Evolutionary conservation across 2,113 vertebrate species (phyloP).

Genomic region (Phalacrocorax brasilianus): DNA sequence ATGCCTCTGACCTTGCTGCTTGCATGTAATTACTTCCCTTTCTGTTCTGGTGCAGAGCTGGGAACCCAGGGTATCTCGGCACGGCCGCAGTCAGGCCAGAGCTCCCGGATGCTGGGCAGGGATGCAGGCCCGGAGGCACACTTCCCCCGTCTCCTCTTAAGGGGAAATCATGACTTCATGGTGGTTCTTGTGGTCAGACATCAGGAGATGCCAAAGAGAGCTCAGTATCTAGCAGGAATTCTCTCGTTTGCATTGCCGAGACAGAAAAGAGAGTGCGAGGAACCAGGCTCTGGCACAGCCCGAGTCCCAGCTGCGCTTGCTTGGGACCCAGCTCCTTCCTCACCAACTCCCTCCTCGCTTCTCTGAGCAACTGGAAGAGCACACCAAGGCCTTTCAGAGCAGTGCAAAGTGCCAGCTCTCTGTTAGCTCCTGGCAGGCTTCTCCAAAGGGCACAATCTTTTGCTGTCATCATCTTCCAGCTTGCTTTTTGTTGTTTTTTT

Average conservation of each 20-base stretch:
- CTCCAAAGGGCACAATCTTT: neutral
- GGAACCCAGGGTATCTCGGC: accelerated
- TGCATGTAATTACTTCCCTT: neutral
- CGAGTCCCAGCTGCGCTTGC: neutral
- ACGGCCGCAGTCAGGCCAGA: accelerated
- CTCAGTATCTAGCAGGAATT: neutral
- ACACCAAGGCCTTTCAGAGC: neutral
- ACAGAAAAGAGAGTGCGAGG: neutral
- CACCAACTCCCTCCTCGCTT: neutral
- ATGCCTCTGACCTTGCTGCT: neutral
- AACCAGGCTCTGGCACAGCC: neutral
- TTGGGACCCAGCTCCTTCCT: neutral
- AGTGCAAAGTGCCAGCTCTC: neutral
- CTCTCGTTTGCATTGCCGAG: neutral
- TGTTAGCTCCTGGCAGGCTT: neutral
- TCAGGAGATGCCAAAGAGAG: constrained; percentile 1
- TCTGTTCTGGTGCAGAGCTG: neutral
- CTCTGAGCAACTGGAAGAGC: neutral
- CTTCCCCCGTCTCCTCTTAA: neutral
- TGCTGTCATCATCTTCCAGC: neutral
- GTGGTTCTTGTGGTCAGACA: constrained; percentile 49
- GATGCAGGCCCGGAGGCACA: neutral
- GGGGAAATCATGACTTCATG: neutral
- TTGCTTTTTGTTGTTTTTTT: neutral
- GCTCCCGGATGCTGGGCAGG: neutral